These are phyloP conservation scores for Drosophila punjabiensis DNA, from an alignment of 1,140 invertebrate species.

Conservation along the genomic window DNA sequence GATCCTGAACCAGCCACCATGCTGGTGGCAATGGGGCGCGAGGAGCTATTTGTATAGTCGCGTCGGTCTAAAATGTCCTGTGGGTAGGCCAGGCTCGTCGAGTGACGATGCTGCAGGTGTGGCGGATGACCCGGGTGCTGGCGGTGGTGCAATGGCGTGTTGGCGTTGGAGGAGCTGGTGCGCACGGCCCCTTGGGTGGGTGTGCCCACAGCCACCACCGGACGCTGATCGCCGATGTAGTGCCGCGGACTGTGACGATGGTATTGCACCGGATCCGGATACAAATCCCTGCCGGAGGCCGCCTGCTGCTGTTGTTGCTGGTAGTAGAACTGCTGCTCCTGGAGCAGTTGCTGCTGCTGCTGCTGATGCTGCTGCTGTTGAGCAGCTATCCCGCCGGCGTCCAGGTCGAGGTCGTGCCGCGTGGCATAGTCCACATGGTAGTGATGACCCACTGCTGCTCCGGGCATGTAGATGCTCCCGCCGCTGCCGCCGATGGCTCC, in stretches of 20 bases:
- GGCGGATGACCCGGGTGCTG: constrained; percentile 32
- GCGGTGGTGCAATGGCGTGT: constrained; percentile 69
- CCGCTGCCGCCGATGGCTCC: constrained; percentile 32
- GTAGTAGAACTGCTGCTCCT: constrained; percentile 55
- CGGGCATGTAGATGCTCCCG: constrained; percentile 76
- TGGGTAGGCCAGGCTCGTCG: constrained; percentile 83
- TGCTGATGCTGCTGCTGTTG: constrained; percentile 55
- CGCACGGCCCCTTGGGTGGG: constrained; percentile 67
- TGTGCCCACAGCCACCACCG: constrained; percentile 57
- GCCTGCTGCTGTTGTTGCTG: constrained; percentile 45
- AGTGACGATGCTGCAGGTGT: constrained; percentile 64
- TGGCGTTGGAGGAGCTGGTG: constrained; percentile 74
- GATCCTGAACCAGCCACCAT: constrained; percentile 48
- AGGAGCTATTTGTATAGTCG: constrained; percentile 82
- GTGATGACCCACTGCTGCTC: constrained; percentile 55
- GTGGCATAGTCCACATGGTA: constrained; percentile 73
- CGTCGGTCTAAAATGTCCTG: constrained; percentile 85
- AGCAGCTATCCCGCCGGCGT: constrained; percentile 71
- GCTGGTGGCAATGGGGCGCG: constrained; percentile 63
- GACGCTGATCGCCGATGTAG: constrained; percentile 81
- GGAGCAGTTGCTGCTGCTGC: constrained; percentile 38
- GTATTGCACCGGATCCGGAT: constrained; percentile 79
- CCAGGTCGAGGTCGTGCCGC: constrained; percentile 59
- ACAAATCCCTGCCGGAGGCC: constrained; percentile 65
- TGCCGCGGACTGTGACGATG: constrained; percentile 83